Evolutionary conservation across 2,113 vertebrate species (phyloP), one percentile per base, ranked within the genome.

Genomic region (Phalacrocorax brasilianus): DNA sequence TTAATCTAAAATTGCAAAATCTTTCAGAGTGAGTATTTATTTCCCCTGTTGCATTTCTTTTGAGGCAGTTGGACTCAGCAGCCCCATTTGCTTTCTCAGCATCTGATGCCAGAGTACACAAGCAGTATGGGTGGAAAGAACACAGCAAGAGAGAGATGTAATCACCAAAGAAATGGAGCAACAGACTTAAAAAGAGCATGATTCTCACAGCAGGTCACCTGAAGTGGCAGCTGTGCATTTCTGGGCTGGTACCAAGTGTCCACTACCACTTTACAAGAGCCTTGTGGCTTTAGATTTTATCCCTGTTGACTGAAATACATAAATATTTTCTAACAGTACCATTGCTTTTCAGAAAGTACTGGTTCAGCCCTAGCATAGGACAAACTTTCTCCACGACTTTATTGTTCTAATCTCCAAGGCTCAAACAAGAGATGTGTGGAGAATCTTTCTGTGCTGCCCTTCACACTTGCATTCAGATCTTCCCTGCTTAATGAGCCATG

Each of bases 361-460:
- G 28, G 40, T 55, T 70, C 81, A 91, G 61, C 19, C 56, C 83
- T 62, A 91, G 73, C 58, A 90, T 1, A 91, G 65, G 66, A 75
- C 55, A 77, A 73, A 75, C 75, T 92, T 77, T 70, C 68, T 85
- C 76, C 45, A 89, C 11, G 35, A 85, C n/a, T 89, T 95, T 26
- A 66, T 81, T 93, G 88, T 96, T 94, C 79, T 77, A 45, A 53
- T 75, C 61, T 93, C 85, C 78, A 88, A 81, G 62, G 49, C 74
- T 97, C 91, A 95, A 94, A 91, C 50, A 86, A 85, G 68, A 89
- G 75, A 85, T 49, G 19, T 18, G n/a, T 22, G 10, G 78, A 88
- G 68, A 94, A 96, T 97, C 88, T 96, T 96, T 97, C 77, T n/a
- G n/a, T 80, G 77, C 71, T 95, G 65, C 91, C 90, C 93, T 97